phyloP scores from a whole-genome alignment of 2,888 invertebrate genomes.

The Andricus quercusramuli region DNA sequence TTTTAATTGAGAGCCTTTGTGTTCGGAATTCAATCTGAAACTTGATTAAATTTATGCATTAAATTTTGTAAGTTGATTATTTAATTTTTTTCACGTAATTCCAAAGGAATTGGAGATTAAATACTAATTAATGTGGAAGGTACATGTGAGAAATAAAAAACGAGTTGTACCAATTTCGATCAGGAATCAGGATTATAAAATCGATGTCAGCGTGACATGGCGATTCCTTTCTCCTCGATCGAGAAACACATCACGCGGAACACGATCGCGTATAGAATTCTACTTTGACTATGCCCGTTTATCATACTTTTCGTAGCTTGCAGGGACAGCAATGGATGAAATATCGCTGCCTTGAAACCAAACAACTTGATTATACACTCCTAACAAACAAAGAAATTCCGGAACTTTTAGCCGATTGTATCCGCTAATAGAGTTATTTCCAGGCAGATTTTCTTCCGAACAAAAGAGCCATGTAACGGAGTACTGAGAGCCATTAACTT shows the following conservation, averaged over 20 bases:
- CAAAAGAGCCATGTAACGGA: not conserved
- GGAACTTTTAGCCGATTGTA: conserved; percentile 11
- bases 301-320: conserved; percentile 33
- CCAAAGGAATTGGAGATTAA: conserved; percentile 24
- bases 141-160: conserved; percentile 1
- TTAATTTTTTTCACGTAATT: conserved; percentile 24
- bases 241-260: conserved; percentile 40
- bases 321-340: conserved; percentile 35
- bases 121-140: conserved; percentile 32
- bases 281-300: conserved; percentile 18
- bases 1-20: conserved; percentile 22
- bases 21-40: conserved; percentile 31
- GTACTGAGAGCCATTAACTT: not conserved
- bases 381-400: conserved; percentile 24
- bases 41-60: conserved; percentile 27
- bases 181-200: conserved; percentile 44
- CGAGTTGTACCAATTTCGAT: conserved; percentile 2
- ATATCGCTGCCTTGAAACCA: conserved; percentile 8
- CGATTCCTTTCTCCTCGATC: conserved; percentile 44
- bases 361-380: conserved; percentile 38
- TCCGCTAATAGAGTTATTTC: conserved; percentile 10
- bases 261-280: conserved; percentile 31
- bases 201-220: conserved; percentile 50
- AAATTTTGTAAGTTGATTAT: conserved; percentile 8
- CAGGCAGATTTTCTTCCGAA: not conserved